phyloP scores from a whole-genome alignment of 1,140 invertebrate genomes.

The Amphibalanus amphitrite region DNA sequence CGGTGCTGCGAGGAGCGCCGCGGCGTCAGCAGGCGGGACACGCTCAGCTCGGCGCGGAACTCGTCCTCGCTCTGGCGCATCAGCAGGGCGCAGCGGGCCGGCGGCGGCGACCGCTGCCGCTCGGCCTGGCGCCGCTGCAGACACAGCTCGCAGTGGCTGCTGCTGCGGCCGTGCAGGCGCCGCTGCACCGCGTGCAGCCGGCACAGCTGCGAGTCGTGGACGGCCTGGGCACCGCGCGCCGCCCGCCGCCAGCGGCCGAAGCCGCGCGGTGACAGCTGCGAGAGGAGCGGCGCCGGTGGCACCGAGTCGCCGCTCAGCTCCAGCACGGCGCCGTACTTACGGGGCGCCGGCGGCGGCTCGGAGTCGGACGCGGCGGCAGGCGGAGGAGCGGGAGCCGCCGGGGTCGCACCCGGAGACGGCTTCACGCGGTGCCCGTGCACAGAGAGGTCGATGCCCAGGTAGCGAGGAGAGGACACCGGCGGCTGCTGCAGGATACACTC shows the following conservation, averaged over 20 bases:
- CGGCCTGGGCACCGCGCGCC: background rate
- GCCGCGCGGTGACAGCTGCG: background rate
- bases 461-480: background rate
- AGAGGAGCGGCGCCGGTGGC: background rate
- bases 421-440: background rate
- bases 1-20: background rate
- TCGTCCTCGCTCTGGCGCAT: background rate
- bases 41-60: background rate
- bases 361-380: no score
- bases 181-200: background rate
- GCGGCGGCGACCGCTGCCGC: no score
- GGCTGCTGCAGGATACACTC: background rate
- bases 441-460: background rate
- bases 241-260: background rate
- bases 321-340: background rate
- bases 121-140: background rate
- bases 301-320: background rate
- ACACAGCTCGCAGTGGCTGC: background rate
- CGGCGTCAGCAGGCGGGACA: background rate
- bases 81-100: background rate
- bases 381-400: no score
- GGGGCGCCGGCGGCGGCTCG: no score
- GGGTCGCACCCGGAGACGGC: no score
- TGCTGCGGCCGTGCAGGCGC: background rate
- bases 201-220: background rate